Evolutionary conservation across 2,113 vertebrate genomes (phyloP).

Genomic region (Aldabrachelys gigantea): DNA sequence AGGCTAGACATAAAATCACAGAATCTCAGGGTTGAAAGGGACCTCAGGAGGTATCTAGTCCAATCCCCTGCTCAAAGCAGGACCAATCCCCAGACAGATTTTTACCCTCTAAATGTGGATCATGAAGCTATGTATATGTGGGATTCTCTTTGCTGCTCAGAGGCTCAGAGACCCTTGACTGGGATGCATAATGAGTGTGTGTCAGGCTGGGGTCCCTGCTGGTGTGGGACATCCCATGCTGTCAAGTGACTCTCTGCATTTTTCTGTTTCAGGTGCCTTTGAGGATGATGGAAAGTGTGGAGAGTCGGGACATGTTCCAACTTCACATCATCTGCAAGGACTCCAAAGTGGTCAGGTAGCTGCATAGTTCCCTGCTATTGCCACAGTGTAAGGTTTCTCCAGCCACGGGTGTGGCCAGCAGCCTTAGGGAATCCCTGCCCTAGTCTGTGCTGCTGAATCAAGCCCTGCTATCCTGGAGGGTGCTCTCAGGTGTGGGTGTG

Average conservation of each 20-base stretch:
- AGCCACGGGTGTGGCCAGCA: neutral
- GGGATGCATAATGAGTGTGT: accelerated
- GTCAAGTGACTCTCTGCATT: neutral
- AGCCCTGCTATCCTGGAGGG: neutral
- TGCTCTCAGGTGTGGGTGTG: neutral
- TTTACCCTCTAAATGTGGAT: neutral
- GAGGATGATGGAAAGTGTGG: slow-evolving; percentile 95
- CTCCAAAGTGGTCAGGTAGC: slow-evolving; percentile 97
- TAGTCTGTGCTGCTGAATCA: accelerated
- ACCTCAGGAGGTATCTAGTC: no score
- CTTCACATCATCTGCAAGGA: slow-evolving; percentile 99
- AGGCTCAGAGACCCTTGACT: neutral
- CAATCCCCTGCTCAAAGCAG: no score
- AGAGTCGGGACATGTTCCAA: slow-evolving; percentile 99
- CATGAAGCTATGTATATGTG: neutral
- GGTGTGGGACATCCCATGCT: neutral
- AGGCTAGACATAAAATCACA: neutral
- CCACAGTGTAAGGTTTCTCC: neutral
- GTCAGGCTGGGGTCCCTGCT: neutral
- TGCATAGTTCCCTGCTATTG: neutral
- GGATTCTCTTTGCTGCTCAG: neutral
- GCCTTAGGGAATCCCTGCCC: neutral
- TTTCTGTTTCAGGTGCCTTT: slow-evolving; percentile 90
- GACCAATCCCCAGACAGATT: no score
- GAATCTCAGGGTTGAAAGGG: no score